Percentiles rank a stretch among this genome's conserved stretches.
Evolutionary conservation across 2,888 invertebrate species (phyloP).

Genomic region (Rotaria sp.): DNA sequence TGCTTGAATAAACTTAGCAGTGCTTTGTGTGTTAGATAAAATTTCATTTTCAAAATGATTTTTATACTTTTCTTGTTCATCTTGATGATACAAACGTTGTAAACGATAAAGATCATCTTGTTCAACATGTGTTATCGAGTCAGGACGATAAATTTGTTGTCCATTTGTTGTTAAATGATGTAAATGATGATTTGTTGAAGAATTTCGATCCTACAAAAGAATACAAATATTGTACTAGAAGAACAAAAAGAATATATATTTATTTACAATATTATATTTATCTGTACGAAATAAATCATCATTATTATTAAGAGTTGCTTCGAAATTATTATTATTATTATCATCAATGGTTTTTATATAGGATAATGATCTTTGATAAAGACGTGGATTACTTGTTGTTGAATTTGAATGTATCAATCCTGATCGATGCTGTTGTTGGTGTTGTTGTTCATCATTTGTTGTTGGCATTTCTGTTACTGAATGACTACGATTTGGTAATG

Average conservation of each 20-base stretch:
- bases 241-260: too few relatives aligned
- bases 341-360: background rate
- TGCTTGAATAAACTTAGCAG: background rate
- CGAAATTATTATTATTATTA: background rate
- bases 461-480: background rate
- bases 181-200: background rate
- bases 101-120: background rate
- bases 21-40: background rate
- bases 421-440: background rate
- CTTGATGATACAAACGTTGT: background rate
- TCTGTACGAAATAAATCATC: conserved; percentile 11
- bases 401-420: background rate
- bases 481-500: conserved; percentile 25
- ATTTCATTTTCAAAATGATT: background rate
- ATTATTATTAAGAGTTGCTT: background rate
- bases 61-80: conserved; percentile 18
- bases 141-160: background rate
- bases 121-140: background rate
- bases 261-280: conserved; percentile 4
- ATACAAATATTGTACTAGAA: background rate
- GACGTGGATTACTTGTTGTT: background rate
- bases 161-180: background rate
- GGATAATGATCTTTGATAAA: background rate
- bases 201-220: background rate
- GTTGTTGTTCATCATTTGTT: background rate